Evolutionary conservation across 2,888 invertebrate genomes (phyloP), one percentile per base, ranked within the genome.

Genomic region (Phyto melanocephala): DNA sequence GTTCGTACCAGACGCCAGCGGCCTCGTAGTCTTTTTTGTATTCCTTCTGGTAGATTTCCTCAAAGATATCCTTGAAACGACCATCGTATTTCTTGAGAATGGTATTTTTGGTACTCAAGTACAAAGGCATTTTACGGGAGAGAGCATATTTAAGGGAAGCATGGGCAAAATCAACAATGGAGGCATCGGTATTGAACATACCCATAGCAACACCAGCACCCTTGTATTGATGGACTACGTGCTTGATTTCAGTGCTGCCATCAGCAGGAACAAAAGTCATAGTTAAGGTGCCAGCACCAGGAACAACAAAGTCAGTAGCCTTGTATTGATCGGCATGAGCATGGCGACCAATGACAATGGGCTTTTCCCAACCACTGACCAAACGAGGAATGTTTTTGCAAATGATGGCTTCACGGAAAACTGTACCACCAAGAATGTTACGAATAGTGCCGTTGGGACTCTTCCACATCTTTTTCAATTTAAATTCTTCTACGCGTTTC

Each of bases 281-380:
- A 88, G 97, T 96, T 42, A 99, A 92, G 89, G 94, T 97, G 28
- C 99, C 99, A 63, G 95, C 94, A 6, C 96, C 95, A 63, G 98
- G 98, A 0, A 99, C 97, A 11, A 99, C 93, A 91, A 99, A 98
- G 92, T 99, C 99, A 13, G 97, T 98, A 0, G 99, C 99, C 92
- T 97, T 97, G 91, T 98, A 98, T 91, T 98, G 99, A 92, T 99
- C 99, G 42, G 97, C 99, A 90, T 99, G 97, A 70, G 99, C 99
- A 90, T 99, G 99, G 92, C 99, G 96, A 2, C 99, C 99, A 88
- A 99, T 99, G 72, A 99, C 96, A 86, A 99, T 99, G 6, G 99
- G 98, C 88, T 98, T 95, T 60, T 94, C 95, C 99, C 99, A 99
- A 42, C 97, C 95, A 56, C 95, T 94, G 0, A 99, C 99, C 78